Percentiles rank a stretch among this genome's conserved stretches.
These are phyloP conservation scores for Silurus glanis DNA, from an alignment of 2,113 vertebrate species.

Conservation along the genomic window DNA sequence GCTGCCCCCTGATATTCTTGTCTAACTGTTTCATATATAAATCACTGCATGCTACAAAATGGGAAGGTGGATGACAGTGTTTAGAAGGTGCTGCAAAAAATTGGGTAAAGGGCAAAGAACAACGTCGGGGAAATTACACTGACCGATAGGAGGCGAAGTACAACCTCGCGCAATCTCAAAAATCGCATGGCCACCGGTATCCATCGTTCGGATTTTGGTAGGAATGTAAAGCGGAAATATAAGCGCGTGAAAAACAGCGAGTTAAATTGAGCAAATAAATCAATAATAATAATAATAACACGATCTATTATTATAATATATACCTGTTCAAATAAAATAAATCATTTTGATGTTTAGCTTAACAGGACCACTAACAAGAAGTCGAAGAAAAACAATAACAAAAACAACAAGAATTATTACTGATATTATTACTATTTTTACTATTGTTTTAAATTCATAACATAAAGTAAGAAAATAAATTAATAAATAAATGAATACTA, in stretches of 20 bases:
- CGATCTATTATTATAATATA: too few species aligned
- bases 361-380: too few species aligned
- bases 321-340: too few species aligned
- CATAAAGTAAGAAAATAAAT: neutral
- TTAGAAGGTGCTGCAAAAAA: neutral
- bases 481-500: neutral
- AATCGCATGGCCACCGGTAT: neutral
- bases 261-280: neutral
- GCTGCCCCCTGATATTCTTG: conserved; percentile 69
- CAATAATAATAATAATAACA: neutral
- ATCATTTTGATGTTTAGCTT: too few species aligned
- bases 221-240: neutral
- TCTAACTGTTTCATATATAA: conserved; percentile 78
- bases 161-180: neutral
- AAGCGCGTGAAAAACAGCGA: neutral
- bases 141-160: neutral
- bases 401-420: neutral
- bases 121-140: neutral
- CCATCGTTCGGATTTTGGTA: neutral
- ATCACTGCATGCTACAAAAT: conserved; percentile 65
- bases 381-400: neutral
- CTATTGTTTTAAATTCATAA: neutral
- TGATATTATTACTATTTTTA: neutral
- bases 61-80: conserved; percentile 36
- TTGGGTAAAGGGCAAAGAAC: neutral